Percentiles rank a stretch among this genome's conserved stretches.
phyloP scores from a whole-genome alignment of 2,113 vertebrate species.

The Hypomesus transpacificus region DNA sequence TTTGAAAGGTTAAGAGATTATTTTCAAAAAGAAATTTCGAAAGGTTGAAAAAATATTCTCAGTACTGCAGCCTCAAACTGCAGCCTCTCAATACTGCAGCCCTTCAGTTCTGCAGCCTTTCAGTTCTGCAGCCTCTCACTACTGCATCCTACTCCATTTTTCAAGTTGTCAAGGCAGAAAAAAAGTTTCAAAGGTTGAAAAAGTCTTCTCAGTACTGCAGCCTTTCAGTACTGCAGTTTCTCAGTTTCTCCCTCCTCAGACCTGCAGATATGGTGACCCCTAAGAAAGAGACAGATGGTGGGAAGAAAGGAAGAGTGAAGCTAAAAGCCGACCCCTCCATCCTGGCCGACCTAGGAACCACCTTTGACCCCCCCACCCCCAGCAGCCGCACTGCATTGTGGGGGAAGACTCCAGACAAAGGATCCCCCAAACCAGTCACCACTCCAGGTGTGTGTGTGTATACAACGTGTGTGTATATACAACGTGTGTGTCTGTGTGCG shows the following conservation, averaged over 20 bases:
- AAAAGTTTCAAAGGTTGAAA: neutral
- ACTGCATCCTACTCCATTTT: no score
- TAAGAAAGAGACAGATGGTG: conserved; percentile 29
- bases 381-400: neutral
- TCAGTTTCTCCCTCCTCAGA: conserved; percentile 25
- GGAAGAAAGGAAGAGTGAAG: conserved; percentile 36
- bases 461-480: no score
- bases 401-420: conserved; percentile 41
- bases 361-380: neutral
- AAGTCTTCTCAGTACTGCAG: no score
- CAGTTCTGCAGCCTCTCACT: neutral
- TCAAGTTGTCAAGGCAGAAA: no score
- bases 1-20: neutral
- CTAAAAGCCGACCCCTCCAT: conserved; percentile 50
- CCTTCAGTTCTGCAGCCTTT: no score
- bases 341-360: conserved; percentile 43
- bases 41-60: no score
- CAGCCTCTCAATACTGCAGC: neutral
- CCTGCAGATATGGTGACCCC: conserved; percentile 31
- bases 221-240: neutral
- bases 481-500: neutral
- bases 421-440: conserved; percentile 22
- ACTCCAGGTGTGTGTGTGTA: neutral
- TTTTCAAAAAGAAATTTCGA: neutral
- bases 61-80: no score